phyloP scores from a whole-genome alignment of 2,113 vertebrate genomes.

The Brachypodius melanocephalos region DNA sequence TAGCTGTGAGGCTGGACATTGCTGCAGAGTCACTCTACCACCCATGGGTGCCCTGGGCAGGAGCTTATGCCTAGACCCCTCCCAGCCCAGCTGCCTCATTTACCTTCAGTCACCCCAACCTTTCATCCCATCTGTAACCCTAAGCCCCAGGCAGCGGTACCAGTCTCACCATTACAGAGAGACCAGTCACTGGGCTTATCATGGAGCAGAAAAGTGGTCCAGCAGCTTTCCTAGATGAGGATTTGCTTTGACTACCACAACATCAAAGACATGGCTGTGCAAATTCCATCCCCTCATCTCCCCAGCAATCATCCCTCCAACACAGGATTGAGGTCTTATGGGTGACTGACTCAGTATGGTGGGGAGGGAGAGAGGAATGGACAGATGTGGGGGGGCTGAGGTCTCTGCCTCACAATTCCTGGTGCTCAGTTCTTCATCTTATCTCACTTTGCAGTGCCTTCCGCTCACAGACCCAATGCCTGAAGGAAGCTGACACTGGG shows the following conservation, averaged over 20 bases:
- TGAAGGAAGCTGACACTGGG: neutral
- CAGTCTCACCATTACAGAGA: neutral
- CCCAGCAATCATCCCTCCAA: neutral
- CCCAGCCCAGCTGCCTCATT: conserved; percentile 1
- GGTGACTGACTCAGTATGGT: neutral
- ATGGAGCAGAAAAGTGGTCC: neutral
- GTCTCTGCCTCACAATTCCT: neutral
- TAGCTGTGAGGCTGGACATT: neutral
- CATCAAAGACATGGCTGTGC: neutral
- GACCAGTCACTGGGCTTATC: neutral
- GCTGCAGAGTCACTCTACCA: neutral
- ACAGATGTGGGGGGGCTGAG: neutral
- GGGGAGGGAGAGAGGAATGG: neutral
- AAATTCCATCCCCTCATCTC: neutral
- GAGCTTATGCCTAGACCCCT: neutral
- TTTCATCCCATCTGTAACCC: neutral
- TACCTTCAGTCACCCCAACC: neutral
- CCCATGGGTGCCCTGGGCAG: neutral
- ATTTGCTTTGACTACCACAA: conserved; percentile 14
- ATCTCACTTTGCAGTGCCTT: neutral
- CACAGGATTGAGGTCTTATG: neutral
- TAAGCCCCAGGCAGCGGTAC: neutral
- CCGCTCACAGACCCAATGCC: neutral
- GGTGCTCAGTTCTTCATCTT: neutral
- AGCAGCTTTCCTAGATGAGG: neutral